Evolutionary conservation across 2,797 vertebrate genomes (phyloP), one percentile per base, ranked within the genome.

Genomic region (Tragopan temminckii): DNA sequence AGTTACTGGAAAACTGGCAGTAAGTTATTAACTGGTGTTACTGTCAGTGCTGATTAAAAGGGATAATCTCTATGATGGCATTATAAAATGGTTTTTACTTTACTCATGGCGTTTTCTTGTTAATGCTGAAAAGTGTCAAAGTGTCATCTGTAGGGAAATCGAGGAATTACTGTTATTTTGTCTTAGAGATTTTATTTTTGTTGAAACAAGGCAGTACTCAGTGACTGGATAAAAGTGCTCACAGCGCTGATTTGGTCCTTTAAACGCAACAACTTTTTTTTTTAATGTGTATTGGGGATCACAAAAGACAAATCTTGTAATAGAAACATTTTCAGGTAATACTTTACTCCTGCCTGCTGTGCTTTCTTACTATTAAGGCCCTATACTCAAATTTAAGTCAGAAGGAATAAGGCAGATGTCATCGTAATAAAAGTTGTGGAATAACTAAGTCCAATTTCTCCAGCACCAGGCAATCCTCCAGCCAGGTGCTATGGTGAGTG

Each of bases 1-100:
- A 83, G 43, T n/a, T 11, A 14, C 76, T 92, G 69, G 76, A 92
- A 94, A 94, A 67, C 23, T 71, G 87, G 63, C 87, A 77, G 68
- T 45, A 90, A 70, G 42, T 59, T 64, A 43, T 61, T 88, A 95
- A 85, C 90, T 76, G 88, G 55, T 63, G 40, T 68, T 77, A 68
- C 68, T 87, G 78, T 67, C 55, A 94, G 82, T 69, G n/a, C 69
- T 92, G 88, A 86, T 95, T 80, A 83, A 96, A 94, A 94, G 64
- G 23, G 58, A 71, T 38, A 53, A 61, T 86, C 83, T 75, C 55
- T 93, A 63, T 89, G 77, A n/a, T 35, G 31, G 25, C 40, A 52
- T 31, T 96, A 76, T 78, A 83, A 95, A 96, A 57, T 70, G 33
- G 24, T 78, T 85, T 83, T 95, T 46, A 57, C 72, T 97, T 94